Base-by-base conservation (phyloP, 2,113 vertebrate genomes). In the Hippoglossus stenolepis region DNA sequence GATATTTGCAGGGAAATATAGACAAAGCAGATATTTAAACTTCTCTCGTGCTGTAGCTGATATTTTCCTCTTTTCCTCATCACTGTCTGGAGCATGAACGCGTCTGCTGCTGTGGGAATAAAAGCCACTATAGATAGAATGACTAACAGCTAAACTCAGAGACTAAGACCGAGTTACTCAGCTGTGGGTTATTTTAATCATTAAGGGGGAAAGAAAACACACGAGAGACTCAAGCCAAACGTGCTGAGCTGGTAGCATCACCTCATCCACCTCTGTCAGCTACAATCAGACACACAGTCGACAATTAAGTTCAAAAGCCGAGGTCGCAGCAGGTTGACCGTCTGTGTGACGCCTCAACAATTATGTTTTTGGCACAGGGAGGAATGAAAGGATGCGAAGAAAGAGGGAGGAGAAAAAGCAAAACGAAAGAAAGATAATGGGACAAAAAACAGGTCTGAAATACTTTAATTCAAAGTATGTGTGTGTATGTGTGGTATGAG, bases 121-220 rank as follows among this genome's bases (percentile, higher is more conserved):
- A 68, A 79, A 8, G 1, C 18, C 20, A 10, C 69, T 59, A 66
- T 11, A 80, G 24, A 72, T 31, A 21, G 51, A 68, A 64, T 26
- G 23, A 73, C 53, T 66, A 0, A 70, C 49, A 1, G 21, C 63
- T 78, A 58, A 74, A 80, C n/a, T 80, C 47, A 38, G 68, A 15
- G 0, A 60, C 40, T 3, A 13, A 43, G 40, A 13, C 12, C 23
- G 31, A 20, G 40, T 68, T 73, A 73, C 49, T 85, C 59, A 66
- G 61, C 24, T 5, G 12, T 47, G 40, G 14, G 43, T 86, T 65
- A 80, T 77, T 86, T 72, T 78, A 67, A 83, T 81, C 71, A 65
- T 69, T 49, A 28, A 9, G 21, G 40, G 2, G 5, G 0, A 15
- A 58, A 31, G 24, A 47, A 47, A 60, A 17, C 45, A 28, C 49